Base-by-base conservation (phyloP, 2,888 invertebrate species). In the Ormyrus labotus region DNA sequence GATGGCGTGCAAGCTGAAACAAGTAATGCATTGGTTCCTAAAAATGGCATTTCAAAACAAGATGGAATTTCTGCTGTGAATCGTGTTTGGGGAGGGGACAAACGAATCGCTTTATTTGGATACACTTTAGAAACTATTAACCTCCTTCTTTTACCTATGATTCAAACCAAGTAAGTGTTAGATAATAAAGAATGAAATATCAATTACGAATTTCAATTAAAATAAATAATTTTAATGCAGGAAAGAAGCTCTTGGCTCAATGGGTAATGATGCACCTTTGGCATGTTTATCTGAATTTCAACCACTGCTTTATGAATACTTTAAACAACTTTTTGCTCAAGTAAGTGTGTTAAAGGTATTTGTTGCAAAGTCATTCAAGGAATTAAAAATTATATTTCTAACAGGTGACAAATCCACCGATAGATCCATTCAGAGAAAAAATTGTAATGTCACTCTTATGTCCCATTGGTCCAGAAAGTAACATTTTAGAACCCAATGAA, bases 261-360 rank as follows among this genome's bases (percentile, higher is more conserved):
- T 99, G 99, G 99, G 99, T 80, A 99, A 99, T 91, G 99, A 99
- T 92, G 97, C 97, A 0, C 99, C 99, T 0, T 92, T 99, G 84
- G 99, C 99, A 8, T 99, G 99, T 87, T 93, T 99, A 48, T 99
- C 99, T 0, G 93, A 95, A 90, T 99, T 97, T 92, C 97, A 98
- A 89, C 99, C 99, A 8, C 92, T 99, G 80, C 93, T 97, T 1
- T 99, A 98, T 91, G 97, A 97, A 86, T 99, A 99, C 91, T 99
- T 99, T 93, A 99, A 99, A 90, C 99, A 99, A 90, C 93, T 99
- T 65, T 99, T 99, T 92, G 99, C 99, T 55, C 99, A 99, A 93
- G 97, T 93, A 87, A 53, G 78, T 60, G 74, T 64, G 58, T 19
- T 65, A 55, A 60, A 48, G 34, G 34, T 65, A 34, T 51, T n/a